phyloP scores from a whole-genome alignment of 2,113 vertebrate genomes.

The Oriolus oriolus region DNA sequence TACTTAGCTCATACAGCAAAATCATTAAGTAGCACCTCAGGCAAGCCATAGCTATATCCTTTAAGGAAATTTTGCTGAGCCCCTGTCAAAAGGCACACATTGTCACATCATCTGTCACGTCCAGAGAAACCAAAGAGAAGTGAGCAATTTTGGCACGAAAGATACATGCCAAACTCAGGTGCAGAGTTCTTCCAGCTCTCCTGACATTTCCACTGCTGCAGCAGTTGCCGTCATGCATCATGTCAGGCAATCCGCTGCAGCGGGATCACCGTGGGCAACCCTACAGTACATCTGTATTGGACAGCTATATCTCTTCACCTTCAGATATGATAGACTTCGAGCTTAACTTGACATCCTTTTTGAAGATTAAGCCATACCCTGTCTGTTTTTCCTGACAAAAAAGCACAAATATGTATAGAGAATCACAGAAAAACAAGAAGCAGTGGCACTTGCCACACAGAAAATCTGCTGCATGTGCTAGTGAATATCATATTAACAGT shows the following conservation, averaged over 20 bases:
- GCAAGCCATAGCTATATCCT: background rate
- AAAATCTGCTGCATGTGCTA: background rate
- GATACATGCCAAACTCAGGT: too few relatives aligned
- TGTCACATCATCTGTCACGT: background rate
- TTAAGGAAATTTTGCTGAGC: background rate
- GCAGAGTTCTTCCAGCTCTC: background rate
- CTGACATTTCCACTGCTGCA: background rate
- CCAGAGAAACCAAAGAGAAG: background rate
- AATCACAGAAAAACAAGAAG: background rate
- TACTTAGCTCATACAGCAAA: background rate
- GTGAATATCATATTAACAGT: background rate
- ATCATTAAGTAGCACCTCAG: background rate
- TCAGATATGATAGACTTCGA: background rate
- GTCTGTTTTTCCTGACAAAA: background rate
- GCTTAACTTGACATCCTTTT: background rate
- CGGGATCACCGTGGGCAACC: background rate
- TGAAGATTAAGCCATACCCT: background rate
- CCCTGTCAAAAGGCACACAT: background rate
- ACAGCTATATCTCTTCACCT: background rate
- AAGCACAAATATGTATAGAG: background rate
- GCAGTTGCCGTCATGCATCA: fast-evolving
- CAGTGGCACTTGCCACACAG: background rate
- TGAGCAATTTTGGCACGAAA: background rate
- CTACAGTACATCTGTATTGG: background rate
- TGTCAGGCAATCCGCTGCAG: background rate